These are phyloP conservation scores for Drosophila truncata DNA, from an alignment of 1,140 invertebrate genomes.

Conservation along the genomic window DNA sequence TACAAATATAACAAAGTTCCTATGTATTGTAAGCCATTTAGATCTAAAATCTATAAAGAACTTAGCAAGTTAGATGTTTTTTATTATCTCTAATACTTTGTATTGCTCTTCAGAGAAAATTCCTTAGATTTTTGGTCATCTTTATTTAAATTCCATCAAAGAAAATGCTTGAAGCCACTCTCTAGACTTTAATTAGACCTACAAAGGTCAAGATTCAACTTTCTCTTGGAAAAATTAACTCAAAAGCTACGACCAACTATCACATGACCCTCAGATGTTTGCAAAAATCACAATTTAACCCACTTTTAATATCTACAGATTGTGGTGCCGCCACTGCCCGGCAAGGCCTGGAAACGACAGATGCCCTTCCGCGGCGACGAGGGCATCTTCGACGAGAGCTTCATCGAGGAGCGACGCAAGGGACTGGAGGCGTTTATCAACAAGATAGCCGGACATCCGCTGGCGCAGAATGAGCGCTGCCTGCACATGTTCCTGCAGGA, in stretches of 20 bases:
- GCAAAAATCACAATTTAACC: conserved; percentile 4
- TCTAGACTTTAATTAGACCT: not conserved
- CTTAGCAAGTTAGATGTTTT: not conserved
- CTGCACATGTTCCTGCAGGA: conserved; percentile 99
- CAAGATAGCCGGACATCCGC: conserved; percentile 99
- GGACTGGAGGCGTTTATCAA: conserved; percentile 99
- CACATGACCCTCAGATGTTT: not conserved
- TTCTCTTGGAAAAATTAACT: not conserved
- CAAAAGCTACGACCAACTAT: too few species aligned
- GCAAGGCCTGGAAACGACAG: conserved; percentile 99
- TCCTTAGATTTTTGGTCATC: not conserved
- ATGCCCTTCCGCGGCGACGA: conserved; percentile 99
- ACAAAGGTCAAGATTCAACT: not conserved
- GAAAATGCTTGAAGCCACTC: not conserved
- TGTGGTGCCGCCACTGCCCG: conserved; percentile 98
- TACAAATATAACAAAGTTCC: too few species aligned
- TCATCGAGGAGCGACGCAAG: conserved; percentile 99
- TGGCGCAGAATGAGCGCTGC: conserved; percentile 99
- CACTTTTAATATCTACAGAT: conserved; percentile 88
- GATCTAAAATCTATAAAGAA: not conserved
- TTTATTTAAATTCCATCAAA: not conserved
- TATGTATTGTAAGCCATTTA: not conserved
- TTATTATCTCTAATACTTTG: not conserved
- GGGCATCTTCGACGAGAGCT: conserved; percentile 99
- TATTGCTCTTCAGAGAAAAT: not conserved